Percentiles rank a stretch among this genome's conserved stretches.
Evolutionary conservation across 2,888 invertebrate genomes (phyloP).

Genomic region (Mechanitis mazaeus): DNA sequence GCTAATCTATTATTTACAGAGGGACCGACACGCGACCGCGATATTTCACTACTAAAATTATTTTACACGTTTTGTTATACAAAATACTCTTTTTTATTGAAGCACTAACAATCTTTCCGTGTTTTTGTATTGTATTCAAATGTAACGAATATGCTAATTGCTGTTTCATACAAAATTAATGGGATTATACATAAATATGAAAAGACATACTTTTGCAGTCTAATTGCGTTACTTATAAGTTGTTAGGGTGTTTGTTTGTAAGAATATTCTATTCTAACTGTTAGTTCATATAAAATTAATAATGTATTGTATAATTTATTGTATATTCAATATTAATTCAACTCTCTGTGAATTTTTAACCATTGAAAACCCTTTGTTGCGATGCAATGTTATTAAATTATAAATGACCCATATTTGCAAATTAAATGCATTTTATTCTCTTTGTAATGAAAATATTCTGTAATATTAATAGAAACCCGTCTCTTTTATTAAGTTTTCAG

Average conservation of each 20-base stretch:
- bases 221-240: too few relatives aligned
- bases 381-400: slow-evolving; percentile 9
- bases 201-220: too few relatives aligned
- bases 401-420: slow-evolving; percentile 14
- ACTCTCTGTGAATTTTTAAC: too few relatives aligned
- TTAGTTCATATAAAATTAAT: too few relatives aligned
- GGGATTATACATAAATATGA: too few relatives aligned
- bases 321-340: too few relatives aligned
- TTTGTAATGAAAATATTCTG: slow-evolving; percentile 19
- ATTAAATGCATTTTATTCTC: slow-evolving; percentile 22
- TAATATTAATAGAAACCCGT: slow-evolving; percentile 12
- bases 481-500: slow-evolving; percentile 10
- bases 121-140: slow-evolving; percentile 9
- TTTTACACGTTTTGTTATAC: slow-evolving; percentile 30
- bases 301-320: too few relatives aligned
- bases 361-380: not conserved
- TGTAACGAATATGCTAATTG: slow-evolving; percentile 11
- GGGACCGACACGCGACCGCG: slow-evolving; percentile 40
- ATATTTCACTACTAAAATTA: slow-evolving; percentile 33
- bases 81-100: slow-evolving; percentile 25
- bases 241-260: too few relatives aligned
- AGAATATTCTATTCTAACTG: too few relatives aligned
- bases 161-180: not conserved
- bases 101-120: slow-evolving; percentile 12
- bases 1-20: slow-evolving; percentile 58